A percentile compares a stretch with the other conserved stretches of the same genome.
Conservation (phyloP, 2,113 vertebrate species). For the Entomyzon cyanotis region DNA sequence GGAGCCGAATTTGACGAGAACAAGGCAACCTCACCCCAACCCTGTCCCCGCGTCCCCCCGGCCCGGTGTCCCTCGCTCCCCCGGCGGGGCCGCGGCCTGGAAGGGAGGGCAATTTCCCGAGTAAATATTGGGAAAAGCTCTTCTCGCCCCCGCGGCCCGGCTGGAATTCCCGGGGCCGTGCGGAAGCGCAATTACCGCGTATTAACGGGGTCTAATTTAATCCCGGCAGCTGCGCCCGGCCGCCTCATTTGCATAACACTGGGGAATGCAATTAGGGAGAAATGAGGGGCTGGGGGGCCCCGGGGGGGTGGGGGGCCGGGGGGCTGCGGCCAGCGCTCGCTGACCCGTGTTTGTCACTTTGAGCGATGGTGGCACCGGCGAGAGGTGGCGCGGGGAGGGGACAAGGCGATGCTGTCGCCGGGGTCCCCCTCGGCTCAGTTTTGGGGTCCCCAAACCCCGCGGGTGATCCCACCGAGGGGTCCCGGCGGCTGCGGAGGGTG, state of each 20-base stretch:
- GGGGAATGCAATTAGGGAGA: conserved; percentile 72
- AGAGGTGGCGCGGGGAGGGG: background rate
- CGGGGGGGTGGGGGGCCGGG: background rate
- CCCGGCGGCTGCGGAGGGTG: background rate
- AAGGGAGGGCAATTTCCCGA: background rate
- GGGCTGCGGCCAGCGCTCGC: background rate
- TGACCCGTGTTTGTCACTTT: conserved; percentile 20
- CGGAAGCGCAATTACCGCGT: conserved; percentile 71
- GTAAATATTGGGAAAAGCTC: conserved; percentile 50
- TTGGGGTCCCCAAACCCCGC: background rate
- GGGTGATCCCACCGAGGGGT: background rate
- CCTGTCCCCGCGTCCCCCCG: background rate
- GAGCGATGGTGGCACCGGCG: background rate
- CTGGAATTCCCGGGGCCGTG: background rate
- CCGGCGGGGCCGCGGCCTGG: background rate
- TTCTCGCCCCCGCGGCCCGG: background rate
- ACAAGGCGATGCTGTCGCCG: conserved; percentile 6
- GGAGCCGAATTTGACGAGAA: no score
- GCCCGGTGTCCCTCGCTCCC: background rate
- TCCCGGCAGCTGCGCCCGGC: conserved; percentile 73
- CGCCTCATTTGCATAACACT: conserved; percentile 74
- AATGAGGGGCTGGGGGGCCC: conserved; percentile 46
- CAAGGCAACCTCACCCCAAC: rapidly evolving
- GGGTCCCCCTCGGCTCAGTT: background rate
- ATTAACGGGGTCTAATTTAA: conserved; percentile 74